A percentile compares a stretch with the other conserved stretches of the same genome.
These are phyloP conservation scores for Strix aluco DNA, from an alignment of 2,113 vertebrate genomes.

Conservation along the genomic window DNA sequence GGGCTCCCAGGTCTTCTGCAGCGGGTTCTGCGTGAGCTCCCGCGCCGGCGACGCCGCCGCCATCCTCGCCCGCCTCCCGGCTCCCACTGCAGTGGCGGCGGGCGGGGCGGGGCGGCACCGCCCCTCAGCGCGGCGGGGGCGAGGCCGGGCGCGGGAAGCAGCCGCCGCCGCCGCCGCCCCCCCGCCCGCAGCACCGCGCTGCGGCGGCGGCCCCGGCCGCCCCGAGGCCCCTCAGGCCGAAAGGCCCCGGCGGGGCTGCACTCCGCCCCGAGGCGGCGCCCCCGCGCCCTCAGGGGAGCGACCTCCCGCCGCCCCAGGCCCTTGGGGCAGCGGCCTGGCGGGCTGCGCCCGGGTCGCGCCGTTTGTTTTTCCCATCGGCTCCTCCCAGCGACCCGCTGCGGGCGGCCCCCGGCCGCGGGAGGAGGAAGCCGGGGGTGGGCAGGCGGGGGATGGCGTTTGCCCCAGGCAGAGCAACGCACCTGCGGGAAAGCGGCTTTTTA, in stretches of 20 bases:
- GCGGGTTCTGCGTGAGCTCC: conserved; percentile 62
- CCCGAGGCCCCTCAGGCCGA: background rate
- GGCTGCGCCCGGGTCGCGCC: background rate
- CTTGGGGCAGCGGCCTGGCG: background rate
- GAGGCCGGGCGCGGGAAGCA: background rate
- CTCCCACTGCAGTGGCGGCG: background rate
- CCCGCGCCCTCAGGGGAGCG: background rate
- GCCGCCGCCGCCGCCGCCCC: background rate
- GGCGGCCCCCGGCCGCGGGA: too few species aligned
- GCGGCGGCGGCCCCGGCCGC: background rate
- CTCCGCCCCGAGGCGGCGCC: background rate
- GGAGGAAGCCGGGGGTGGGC: too few species aligned
- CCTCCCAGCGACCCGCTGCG: background rate
- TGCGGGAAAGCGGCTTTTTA: background rate
- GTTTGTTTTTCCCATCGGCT: background rate
- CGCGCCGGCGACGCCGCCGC: background rate
- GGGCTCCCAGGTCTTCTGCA: conserved; percentile 59
- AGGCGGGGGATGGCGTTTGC: too few species aligned
- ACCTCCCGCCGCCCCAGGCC: too few species aligned
- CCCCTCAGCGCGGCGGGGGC: background rate
- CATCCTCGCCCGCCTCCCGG: conserved; percentile 24
- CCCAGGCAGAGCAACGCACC: background rate
- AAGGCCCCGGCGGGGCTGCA: background rate
- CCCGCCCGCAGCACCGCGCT: too few species aligned
- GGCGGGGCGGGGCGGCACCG: background rate